Conservation (phyloP, 1,140 invertebrate genomes). For the Nasonia giraulti region DNA sequence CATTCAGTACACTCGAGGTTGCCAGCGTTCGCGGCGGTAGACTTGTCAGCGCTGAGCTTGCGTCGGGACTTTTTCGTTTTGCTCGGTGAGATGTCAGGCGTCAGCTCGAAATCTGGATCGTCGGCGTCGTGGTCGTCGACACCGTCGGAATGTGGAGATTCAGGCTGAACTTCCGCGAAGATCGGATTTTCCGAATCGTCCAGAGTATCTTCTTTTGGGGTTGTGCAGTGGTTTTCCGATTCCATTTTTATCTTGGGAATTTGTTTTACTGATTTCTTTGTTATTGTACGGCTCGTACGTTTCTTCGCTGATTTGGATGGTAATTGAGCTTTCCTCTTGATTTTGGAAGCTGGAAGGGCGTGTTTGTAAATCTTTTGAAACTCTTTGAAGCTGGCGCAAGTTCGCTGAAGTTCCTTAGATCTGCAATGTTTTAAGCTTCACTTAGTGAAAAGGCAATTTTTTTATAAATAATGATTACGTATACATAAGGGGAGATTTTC, state of each 20-base stretch:
- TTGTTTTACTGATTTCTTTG: neutral
- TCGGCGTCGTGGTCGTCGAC: neutral
- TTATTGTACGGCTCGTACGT: neutral
- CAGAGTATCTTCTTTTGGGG: neutral
- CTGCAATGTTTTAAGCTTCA: slow-evolving; percentile 19
- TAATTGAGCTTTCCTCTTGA: neutral
- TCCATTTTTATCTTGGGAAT: neutral
- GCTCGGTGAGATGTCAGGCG: neutral
- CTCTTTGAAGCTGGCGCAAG: slow-evolving; percentile 3
- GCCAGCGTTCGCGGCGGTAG: neutral
- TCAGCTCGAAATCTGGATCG: neutral
- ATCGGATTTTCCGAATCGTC: neutral
- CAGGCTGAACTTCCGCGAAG: neutral
- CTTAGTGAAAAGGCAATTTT: neutral
- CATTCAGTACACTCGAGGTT: slow-evolving; percentile 47
- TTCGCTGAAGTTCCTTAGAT: neutral
- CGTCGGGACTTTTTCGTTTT: neutral
- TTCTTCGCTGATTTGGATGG: slow-evolving; percentile 5
- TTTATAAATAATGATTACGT: neutral
- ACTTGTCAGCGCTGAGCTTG: neutral
- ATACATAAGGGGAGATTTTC: neutral
- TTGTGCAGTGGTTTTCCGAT: neutral
- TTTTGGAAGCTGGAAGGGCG: neutral
- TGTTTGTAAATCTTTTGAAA: slow-evolving; percentile 23
- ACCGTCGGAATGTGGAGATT: neutral